Conservation (phyloP, 2,888 invertebrate genomes). For the Ectemnius continuus region DNA sequence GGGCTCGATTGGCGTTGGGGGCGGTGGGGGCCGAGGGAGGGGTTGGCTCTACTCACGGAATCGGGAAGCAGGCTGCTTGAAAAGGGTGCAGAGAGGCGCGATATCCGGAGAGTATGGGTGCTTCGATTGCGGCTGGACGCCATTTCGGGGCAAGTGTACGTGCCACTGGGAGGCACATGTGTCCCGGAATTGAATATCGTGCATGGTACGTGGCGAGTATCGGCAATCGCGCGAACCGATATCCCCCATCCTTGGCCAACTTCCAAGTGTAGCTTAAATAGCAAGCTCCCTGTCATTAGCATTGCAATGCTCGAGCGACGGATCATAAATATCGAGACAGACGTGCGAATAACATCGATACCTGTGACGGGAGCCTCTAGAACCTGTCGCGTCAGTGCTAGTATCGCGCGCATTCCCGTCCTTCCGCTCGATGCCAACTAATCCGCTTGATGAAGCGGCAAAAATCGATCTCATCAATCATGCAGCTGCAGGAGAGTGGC, state of each 20-base stretch:
- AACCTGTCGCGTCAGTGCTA: not conserved
- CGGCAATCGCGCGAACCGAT: slow-evolving; percentile 50
- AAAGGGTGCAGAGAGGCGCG: not conserved
- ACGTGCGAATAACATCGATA: slow-evolving; percentile 23
- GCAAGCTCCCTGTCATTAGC: slow-evolving; percentile 67
- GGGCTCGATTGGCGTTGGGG: too few species aligned
- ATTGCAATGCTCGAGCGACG: slow-evolving; percentile 61
- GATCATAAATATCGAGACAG: slow-evolving; percentile 36
- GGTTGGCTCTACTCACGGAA: too few species aligned
- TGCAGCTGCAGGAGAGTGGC: too few species aligned
- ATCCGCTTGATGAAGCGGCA: slow-evolving; percentile 1
- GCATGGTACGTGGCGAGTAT: slow-evolving; percentile 58
- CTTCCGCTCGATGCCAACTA: not conserved
- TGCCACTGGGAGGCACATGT: slow-evolving; percentile 3
- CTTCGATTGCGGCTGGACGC: not conserved
- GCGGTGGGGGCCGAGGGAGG: too few species aligned
- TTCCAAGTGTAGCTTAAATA: slow-evolving; percentile 67
- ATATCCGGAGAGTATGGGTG: not conserved
- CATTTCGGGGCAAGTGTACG: slow-evolving; percentile 3
- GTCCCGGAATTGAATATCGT: slow-evolving; percentile 57
- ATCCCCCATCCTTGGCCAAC: slow-evolving; percentile 54
- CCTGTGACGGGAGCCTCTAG: not conserved
- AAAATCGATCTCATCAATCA: too few species aligned
- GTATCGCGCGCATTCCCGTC: not conserved
- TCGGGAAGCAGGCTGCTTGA: not conserved